Conservation (phyloP, 2,888 invertebrate species). For the Eupithecia exiguata region DNA sequence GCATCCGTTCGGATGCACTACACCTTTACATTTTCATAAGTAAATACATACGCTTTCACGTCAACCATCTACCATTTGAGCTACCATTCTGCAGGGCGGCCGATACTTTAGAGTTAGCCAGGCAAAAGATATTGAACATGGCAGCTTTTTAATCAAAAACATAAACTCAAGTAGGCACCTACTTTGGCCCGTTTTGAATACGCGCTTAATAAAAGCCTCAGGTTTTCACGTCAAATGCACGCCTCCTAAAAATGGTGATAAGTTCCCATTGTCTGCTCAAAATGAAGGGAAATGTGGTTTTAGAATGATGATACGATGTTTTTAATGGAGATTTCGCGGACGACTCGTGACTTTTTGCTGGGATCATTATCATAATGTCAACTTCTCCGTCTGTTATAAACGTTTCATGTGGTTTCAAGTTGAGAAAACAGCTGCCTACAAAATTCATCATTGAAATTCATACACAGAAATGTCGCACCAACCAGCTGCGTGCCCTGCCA, state of each 20-base stretch:
- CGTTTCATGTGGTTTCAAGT: too few relatives aligned
- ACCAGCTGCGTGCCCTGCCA: too few relatives aligned
- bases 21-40: too few relatives aligned
- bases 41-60: neutral
- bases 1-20: too few relatives aligned
- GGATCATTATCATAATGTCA: neutral
- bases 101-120: conserved; percentile 22
- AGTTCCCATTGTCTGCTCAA: conserved; percentile 25
- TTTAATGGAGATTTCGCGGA: conserved; percentile 10
- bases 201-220: conserved; percentile 50
- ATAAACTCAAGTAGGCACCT: conserved; percentile 43
- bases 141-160: conserved; percentile 58
- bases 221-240: conserved; percentile 59
- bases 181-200: conserved; percentile 48
- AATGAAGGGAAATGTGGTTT: conserved; percentile 10
- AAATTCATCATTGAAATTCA: too few relatives aligned
- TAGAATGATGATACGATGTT: conserved; percentile 7
- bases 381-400: neutral
- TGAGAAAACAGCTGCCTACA: too few relatives aligned
- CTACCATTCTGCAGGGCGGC: neutral
- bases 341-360: neutral
- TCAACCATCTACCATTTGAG: neutral
- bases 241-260: conserved; percentile 30
- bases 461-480: too few relatives aligned
- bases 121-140: conserved; percentile 43